A percentile compares a stretch with the other conserved stretches of the same genome.
These are phyloP conservation scores for Hirundo rustica DNA, from an alignment of 2,797 vertebrate species.

Conservation along the genomic window DNA sequence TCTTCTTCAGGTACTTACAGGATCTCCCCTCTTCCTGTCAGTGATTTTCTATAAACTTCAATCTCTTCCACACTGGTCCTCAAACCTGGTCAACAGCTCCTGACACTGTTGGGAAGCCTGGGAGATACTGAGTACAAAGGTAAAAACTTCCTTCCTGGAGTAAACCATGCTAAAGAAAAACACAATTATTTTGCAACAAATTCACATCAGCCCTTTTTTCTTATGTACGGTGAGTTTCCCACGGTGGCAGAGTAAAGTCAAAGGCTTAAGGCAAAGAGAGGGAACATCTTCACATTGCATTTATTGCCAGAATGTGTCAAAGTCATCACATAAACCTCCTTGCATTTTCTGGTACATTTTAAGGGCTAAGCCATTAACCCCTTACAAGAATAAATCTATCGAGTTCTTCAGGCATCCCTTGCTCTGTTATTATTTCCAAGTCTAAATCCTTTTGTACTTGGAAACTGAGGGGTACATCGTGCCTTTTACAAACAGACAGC, in stretches of 20 bases:
- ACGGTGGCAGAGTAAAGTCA: not conserved
- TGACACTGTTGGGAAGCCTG: not conserved
- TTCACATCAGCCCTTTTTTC: not conserved
- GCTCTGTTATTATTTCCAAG: not conserved
- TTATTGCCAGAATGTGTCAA: not conserved
- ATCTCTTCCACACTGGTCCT: not conserved
- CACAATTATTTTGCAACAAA: not conserved
- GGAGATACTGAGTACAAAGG: not conserved
- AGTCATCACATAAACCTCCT: not conserved
- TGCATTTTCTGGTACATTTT: constrained; percentile 25
- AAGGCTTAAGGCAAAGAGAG: not conserved
- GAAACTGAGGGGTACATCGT: not conserved
- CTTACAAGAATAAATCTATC: not conserved
- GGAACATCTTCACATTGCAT: not conserved
- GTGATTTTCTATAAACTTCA: not conserved
- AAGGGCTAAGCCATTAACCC: constrained; percentile 15
- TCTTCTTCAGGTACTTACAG: not conserved
- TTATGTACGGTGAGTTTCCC: not conserved
- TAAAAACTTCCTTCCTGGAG: not conserved
- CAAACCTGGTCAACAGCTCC: not conserved
- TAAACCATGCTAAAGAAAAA: not conserved
- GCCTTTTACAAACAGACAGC: not conserved
- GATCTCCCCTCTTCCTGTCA: not conserved
- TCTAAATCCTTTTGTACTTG: not conserved
- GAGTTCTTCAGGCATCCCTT: not conserved